Base-by-base conservation (phyloP, 2,113 vertebrate species). In the Rhynchomys soricoides region DNA sequence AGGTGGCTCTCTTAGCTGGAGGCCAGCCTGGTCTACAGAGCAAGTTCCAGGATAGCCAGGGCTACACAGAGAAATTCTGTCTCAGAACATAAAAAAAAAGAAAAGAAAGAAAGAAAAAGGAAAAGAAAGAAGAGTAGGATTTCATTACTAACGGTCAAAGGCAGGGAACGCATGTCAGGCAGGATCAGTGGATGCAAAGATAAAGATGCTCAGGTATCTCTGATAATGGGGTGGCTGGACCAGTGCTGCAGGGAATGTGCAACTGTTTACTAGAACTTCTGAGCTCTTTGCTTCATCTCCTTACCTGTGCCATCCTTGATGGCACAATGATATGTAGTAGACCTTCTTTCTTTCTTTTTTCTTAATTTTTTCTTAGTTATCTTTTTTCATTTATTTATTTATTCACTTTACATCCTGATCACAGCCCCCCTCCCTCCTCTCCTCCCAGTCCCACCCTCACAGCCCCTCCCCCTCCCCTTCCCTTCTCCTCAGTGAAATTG, bases 121-220 rank as follows among this genome's bases (percentile, higher is more conserved):
- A 12, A 55, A n/a, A 86, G 37, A 92, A 96, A 57, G 91, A 91
- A 77, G 77, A 94, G 37, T 86, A 82, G 57, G 77, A 89, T 94
- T 83, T 86, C 86, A 64, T 92, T 87, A 68, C 70, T 71, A 57
- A 34, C 64, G 37, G 87, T 48, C n/a, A 74, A 95, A 90, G 83
- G 37, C 88, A 64, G 13, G 43, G 48, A 93, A 75, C 68, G 83
- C 96, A 88, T 90, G 82, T 48, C 91, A 93, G 79, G 64, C 90
- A 86, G 82, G 79, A 81, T 90, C 43, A 4, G 45, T 77, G 59
- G 31, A 24, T 52, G 1, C 50, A 52, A 40, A 94, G 89, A 75
- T 77, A 37, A 62, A 93, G 48, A 71, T 70, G 64, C 73, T 73
- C 68, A 83, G 34, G 26, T 3, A 34, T 77, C 37, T 31, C 71